Evolutionary conservation across 2,797 vertebrate species (phyloP).

Genomic region (Diceros bicornis): DNA sequence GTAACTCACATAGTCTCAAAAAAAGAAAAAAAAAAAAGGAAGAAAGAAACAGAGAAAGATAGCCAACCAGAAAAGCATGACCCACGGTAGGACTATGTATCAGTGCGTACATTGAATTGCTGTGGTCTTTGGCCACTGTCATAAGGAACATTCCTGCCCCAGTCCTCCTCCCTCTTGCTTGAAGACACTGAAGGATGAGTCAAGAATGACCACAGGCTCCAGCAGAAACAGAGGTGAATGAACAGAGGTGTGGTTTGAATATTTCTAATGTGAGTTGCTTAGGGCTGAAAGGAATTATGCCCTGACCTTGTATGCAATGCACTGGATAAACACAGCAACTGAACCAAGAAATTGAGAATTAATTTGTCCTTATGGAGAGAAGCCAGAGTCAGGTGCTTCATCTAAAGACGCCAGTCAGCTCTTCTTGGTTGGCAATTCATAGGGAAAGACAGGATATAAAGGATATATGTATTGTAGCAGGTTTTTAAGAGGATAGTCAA

Average conservation of each 20-base stretch:
- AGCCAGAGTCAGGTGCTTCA: neutral
- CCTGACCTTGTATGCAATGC: neutral
- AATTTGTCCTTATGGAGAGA: neutral
- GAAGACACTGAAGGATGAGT: conserved; percentile 50
- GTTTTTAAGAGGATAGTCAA: conserved; percentile 25
- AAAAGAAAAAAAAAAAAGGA: neutral
- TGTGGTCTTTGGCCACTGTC: conserved; percentile 5
- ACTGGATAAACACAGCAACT: neutral
- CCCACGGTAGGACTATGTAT: neutral
- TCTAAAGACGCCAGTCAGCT: neutral
- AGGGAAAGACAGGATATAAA: neutral
- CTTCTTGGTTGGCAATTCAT: neutral
- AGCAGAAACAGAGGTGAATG: neutral
- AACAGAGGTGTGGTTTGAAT: neutral
- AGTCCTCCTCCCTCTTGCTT: neutral
- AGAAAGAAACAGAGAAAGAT: neutral
- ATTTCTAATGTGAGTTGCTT: conserved; percentile 61
- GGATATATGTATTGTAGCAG: neutral
- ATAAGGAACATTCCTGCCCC: neutral
- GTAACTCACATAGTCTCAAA: neutral
- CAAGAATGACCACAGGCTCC: conserved; percentile 38
- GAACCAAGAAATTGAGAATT: neutral
- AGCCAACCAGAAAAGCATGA: neutral
- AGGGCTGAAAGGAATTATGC: neutral
- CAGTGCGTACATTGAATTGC: neutral